Evolutionary conservation across 1,140 invertebrate genomes (phyloP), one percentile per base, ranked within the genome.

Genomic region (Drosophila kepulauana): DNA sequence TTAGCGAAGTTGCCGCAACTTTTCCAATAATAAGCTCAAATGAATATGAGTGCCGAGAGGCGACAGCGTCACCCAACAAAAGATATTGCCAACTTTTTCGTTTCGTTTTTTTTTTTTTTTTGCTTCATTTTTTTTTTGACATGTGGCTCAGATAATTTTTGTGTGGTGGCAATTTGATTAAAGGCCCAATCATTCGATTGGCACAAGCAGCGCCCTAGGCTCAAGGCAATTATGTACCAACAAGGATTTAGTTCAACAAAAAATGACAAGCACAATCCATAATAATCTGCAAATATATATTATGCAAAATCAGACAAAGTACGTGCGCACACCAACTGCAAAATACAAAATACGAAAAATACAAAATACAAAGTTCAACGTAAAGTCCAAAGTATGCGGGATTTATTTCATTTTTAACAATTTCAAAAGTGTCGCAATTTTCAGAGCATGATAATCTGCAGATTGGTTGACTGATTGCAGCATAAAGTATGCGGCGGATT

Each of bases 1-100:
- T 88, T 88, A 88, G 72, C 66, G 57, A 88, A 84, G 73, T 84
- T 75, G 25, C 2, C 51, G 30, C 57, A 89, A 89, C 85, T 89
- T 89, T 89, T 89, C 85, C 81, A 89, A 89, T 89, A 89, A 89
- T 88, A 87, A 75, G 84, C 84, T 88, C 73, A 87, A 88, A 88
- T 87, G 74, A 87, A 87, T 84, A 89, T 84, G 66, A 78, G 76
- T 49, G 57, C 11, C 49, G 33, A 57, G 43, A 49, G 16, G 57
- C 41, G 69, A 57, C 59, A 77, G 46, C 68, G 38, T 64, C 46
- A 16, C 7, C 38, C 51, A 35, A 61, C 52, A 46, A 63, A 71
- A 73, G 46, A 56, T 52, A 59, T 15, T 20, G 62, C 46, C 33
- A 86, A 86, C 75, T 86, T 59, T 59, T 10, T 46, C 11, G 5